A percentile compares a stretch with the other conserved stretches of the same genome.
phyloP scores from a whole-genome alignment of 2,113 vertebrate genomes.

The Gallinago jamesoni region DNA sequence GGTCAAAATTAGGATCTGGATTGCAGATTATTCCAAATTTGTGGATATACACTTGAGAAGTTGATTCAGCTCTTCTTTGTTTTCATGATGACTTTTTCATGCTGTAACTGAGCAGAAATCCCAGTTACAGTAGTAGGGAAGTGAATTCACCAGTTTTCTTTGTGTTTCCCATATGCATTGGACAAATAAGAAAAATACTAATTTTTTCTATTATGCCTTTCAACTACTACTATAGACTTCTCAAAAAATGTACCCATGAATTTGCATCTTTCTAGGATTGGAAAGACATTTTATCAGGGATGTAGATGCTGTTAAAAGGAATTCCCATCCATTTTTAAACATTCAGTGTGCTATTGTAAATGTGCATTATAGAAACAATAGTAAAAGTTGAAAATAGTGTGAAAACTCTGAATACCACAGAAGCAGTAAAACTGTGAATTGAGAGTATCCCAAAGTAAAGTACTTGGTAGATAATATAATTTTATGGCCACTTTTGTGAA shows the following conservation, averaged over 20 bases:
- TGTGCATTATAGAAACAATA: not conserved
- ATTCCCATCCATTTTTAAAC: not conserved
- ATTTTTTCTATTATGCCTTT: not conserved
- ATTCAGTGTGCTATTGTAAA: not conserved
- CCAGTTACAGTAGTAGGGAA: not conserved
- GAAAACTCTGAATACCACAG: not conserved
- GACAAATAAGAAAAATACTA: not conserved
- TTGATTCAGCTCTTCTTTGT: not conserved
- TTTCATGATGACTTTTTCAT: not conserved
- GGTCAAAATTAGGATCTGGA: not conserved
- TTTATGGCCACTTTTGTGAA: slow-evolving; percentile 49
- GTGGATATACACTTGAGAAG: not conserved
- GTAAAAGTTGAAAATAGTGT: not conserved
- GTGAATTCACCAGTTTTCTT: not conserved
- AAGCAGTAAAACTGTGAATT: slow-evolving; percentile 27
- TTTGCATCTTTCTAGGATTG: not conserved
- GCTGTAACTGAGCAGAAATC: not conserved
- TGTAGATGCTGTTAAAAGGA: not conserved
- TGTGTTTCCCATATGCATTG: not conserved
- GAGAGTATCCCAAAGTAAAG: not conserved
- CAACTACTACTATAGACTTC: not conserved
- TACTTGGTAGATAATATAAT: slow-evolving; percentile 31
- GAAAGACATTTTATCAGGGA: not conserved
- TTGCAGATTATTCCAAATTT: not conserved
- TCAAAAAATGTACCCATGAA: not conserved